Percentiles rank a stretch among this genome's conserved stretches.
These are phyloP conservation scores for Heliangelus exortis DNA, from an alignment of 2,797 vertebrate genomes.

Conservation along the genomic window DNA sequence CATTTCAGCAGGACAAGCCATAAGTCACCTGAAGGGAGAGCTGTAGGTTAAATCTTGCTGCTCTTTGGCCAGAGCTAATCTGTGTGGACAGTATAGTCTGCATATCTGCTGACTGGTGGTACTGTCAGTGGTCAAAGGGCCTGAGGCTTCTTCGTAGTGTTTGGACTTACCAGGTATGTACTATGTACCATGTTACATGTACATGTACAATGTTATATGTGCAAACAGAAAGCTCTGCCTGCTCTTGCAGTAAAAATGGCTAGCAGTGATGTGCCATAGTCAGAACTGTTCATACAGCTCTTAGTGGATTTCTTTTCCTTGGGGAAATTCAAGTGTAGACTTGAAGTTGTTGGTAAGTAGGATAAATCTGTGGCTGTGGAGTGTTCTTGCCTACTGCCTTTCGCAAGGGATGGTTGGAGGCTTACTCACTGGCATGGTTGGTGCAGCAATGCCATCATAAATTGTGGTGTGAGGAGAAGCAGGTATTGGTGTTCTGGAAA, in stretches of 20 bases:
- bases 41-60: background rate
- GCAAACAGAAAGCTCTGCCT: background rate
- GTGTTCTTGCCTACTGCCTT: background rate
- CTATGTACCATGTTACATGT: too few species aligned
- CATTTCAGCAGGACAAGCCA: background rate
- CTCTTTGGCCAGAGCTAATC: background rate
- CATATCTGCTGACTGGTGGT: background rate
- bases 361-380: background rate
- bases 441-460: background rate
- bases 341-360: constrained; percentile 28
- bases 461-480: background rate
- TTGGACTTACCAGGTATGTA: background rate
- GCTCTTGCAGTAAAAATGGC: background rate
- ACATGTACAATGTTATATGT: background rate
- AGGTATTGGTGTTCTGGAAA: background rate
- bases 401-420: background rate
- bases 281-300: background rate
- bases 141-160: background rate
- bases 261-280: constrained; percentile 24
- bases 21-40: background rate
- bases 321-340: constrained; percentile 28
- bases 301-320: constrained; percentile 7
- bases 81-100: background rate
- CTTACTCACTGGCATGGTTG: background rate
- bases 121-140: background rate